Percentiles rank a stretch among this genome's conserved stretches.
phyloP scores from a whole-genome alignment of 1,140 invertebrate species.

The Acromyrmex charruanus region DNA sequence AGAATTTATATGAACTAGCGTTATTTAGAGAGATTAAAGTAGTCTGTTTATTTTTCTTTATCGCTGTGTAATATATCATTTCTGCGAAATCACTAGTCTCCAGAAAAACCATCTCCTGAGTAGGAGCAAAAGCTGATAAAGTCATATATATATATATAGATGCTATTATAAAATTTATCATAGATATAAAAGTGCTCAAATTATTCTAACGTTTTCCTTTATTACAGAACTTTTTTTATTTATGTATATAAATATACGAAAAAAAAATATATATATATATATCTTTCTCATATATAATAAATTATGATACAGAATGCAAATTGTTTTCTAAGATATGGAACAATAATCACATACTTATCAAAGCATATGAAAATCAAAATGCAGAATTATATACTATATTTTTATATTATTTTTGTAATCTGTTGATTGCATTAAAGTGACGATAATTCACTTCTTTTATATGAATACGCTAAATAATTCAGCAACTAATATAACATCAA shows the following conservation, averaged over 20 bases:
- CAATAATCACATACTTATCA: neutral
- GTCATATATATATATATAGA: no score
- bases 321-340: neutral
- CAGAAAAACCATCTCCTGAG: neutral
- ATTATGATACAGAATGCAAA: conserved; percentile 15
- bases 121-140: neutral
- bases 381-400: neutral
- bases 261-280: conserved; percentile 56
- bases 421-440: neutral
- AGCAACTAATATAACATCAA: no score
- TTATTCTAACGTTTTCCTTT: conserved; percentile 31
- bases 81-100: conserved; percentile 17
- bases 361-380: neutral
- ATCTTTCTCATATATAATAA: conserved; percentile 17
- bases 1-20: neutral
- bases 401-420: neutral
- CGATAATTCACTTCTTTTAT: neutral
- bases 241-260: conserved; percentile 26
- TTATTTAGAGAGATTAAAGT: conserved; percentile 46
- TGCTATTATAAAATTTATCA: conserved; percentile 21
- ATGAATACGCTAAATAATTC: neutral
- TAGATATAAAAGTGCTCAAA: conserved; percentile 24
- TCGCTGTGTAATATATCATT: conserved; percentile 11
- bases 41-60: conserved; percentile 32
- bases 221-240: neutral